Evolutionary conservation across 2,113 vertebrate species (phyloP), one percentile per base, ranked within the genome.

Genomic region (Mesitornis unicolor): DNA sequence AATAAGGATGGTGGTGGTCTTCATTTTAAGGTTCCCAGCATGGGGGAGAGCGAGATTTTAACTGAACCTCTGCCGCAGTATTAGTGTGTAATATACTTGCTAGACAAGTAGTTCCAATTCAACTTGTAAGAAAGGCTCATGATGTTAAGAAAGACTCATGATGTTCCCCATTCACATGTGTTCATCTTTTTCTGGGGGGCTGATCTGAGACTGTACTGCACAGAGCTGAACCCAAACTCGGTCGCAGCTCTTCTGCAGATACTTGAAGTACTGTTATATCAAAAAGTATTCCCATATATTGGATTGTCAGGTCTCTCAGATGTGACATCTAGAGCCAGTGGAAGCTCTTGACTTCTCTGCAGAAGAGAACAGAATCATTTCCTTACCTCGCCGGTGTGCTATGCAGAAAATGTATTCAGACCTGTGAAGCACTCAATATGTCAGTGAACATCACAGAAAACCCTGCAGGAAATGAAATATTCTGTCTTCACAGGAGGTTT

Each of bases 401-500:
- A 13, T 79, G 53, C 22, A 56, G 53, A 92, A 94, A 83, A 76
- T 80, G 5, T 64, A 15, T 76, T 94, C 26, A 54, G 57, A 29
- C 42, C 28, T 5, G 0, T 60, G 70, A 56, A 89, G 43, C 38
- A 6, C 31, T 91, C 15, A 8, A 11, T 87, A 19, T 75, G 71
- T 64, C 61, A 70, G 67, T 69, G 78, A 85, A 90, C n/a, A 35
- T 73, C 19, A 31, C 74, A 57, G 64, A 61, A 80, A 89, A 43
- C 20, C 24, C 57, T 92, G 36, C 61, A 76, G 71, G 78, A 95
- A 87, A 83, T 85, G 1, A 91, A 95, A 91, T 93, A 50, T 35
- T 91, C 87, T 85, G 42, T 69, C 85, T 93, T 94, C 67, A 35
- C 68, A 64, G 68, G 29, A 90, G 19, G 40, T 64, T 95, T 93